phyloP scores from a whole-genome alignment of 2,113 vertebrate genomes.

The Phasianus colchicus region DNA sequence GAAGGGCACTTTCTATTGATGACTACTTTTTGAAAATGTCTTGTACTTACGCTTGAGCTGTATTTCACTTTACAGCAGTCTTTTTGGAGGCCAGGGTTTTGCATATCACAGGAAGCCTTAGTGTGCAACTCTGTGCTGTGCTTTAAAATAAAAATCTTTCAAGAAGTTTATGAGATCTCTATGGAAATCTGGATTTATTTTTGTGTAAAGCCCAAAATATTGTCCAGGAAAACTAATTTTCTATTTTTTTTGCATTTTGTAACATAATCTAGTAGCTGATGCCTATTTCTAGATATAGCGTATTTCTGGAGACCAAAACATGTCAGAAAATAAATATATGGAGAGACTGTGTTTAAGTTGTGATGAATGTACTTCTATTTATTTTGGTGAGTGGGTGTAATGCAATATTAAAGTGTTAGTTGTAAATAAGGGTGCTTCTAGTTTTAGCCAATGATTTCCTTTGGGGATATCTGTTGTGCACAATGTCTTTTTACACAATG shows the following conservation, averaged over 20 bases:
- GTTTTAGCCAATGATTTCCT: constrained; percentile 46
- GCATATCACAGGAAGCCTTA: constrained; percentile 78
- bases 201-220: constrained; percentile 79
- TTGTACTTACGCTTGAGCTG: constrained; percentile 76
- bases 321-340: constrained; percentile 81
- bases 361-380: constrained; percentile 81
- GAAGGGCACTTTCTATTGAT: constrained; percentile 78
- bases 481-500: constrained; percentile 75
- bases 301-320: constrained; percentile 83
- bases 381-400: constrained; percentile 80
- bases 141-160: constrained; percentile 73
- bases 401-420: constrained; percentile 74
- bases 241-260: constrained; percentile 77
- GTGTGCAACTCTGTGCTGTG: constrained; percentile 70
- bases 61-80: constrained; percentile 63
- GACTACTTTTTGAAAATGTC: constrained; percentile 76
- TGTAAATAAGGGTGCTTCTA: constrained; percentile 74
- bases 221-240: constrained; percentile 74
- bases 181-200: constrained; percentile 78
- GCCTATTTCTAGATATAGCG: constrained; percentile 75
- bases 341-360: constrained; percentile 79
- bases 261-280: constrained; percentile 75
- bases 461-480: constrained; percentile 69
- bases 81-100: constrained; percentile 77
- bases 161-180: constrained; percentile 67